These are phyloP conservation scores for Theristicus caerulescens DNA, from an alignment of 2,113 vertebrate genomes.

Conservation along the genomic window DNA sequence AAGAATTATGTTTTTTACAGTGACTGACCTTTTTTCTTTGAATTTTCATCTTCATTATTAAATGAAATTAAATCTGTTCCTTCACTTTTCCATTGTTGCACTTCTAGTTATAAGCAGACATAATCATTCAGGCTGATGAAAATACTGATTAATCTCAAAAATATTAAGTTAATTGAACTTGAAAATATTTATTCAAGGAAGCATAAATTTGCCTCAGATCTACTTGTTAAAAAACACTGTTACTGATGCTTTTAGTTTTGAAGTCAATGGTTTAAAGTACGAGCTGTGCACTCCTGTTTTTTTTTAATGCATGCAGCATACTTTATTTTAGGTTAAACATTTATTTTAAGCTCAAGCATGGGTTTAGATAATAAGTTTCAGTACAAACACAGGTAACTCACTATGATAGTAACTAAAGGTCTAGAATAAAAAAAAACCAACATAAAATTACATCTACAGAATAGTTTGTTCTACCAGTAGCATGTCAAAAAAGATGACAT, in stretches of 20 bases:
- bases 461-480: background rate
- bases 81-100: background rate
- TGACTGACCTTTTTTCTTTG: background rate
- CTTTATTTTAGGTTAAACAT: background rate
- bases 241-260: background rate
- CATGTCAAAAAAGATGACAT: background rate
- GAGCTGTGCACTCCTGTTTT: background rate
- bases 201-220: background rate
- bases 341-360: background rate
- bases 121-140: background rate
- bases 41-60: background rate
- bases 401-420: background rate
- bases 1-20: background rate
- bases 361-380: background rate
- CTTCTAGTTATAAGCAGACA: background rate
- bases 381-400: background rate
- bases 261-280: background rate
- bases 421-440: background rate
- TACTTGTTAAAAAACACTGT: background rate
- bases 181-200: background rate
- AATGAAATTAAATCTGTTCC: background rate
- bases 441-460: background rate
- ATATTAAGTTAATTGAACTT: background rate
- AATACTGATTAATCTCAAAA: background rate
- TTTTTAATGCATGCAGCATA: background rate